Conservation (phyloP, 92 coral and sea anemone genomes). For the Diadumene lineata region DNA sequence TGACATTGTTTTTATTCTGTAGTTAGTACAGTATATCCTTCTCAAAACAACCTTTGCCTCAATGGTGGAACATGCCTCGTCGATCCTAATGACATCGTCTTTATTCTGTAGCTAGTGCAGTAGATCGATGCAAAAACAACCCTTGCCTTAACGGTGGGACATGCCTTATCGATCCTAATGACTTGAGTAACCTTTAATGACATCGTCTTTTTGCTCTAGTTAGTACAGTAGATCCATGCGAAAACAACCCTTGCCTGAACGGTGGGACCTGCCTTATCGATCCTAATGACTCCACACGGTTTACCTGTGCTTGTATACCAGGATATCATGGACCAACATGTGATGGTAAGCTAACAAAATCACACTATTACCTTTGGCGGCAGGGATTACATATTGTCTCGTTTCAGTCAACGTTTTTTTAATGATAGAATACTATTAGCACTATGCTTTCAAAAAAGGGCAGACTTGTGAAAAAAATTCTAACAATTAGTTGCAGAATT, state of each 20-base stretch:
- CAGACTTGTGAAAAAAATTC: too few relatives aligned
- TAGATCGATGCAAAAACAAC: conserved; percentile 64
- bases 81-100: too few relatives aligned
- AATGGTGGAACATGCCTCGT: conserved; percentile 79
- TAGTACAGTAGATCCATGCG: conserved; percentile 48
- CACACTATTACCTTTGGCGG: too few relatives aligned
- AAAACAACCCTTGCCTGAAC: conserved; percentile 71
- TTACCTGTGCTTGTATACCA: conserved; percentile 67
- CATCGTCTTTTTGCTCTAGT: too few relatives aligned
- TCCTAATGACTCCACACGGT: conserved; percentile 53
- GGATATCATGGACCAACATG: conserved; percentile 75
- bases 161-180: conserved; percentile 65
- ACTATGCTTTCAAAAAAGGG: too few relatives aligned
- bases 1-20: not conserved
- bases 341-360: conserved; percentile 49
- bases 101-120: conserved; percentile 3
- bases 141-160: conserved; percentile 86
- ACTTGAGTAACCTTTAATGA: too few relatives aligned
- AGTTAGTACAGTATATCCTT: conserved; percentile 34
- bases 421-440: too few relatives aligned
- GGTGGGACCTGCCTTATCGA: conserved; percentile 79
- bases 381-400: too few relatives aligned
- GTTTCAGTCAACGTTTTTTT: too few relatives aligned
- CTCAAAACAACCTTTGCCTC: conserved; percentile 76
- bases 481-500: too few relatives aligned